Percentiles rank a stretch among this genome's conserved stretches.
Evolutionary conservation across 1,140 invertebrate genomes (phyloP).

Genomic region (Tetragnatha versicolor): DNA sequence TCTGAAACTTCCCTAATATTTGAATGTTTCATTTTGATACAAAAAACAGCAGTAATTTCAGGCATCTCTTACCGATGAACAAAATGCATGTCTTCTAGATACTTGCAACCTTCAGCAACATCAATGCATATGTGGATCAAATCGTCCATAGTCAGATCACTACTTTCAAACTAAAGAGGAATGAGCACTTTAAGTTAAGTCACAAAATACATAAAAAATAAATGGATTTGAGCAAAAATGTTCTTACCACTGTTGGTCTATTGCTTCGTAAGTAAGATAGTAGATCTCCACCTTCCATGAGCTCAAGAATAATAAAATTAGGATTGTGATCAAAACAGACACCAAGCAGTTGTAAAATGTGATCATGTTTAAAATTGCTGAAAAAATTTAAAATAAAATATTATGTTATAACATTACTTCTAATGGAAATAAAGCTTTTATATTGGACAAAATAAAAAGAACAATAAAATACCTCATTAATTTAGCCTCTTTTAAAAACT

Average conservation of each 20-base stretch:
- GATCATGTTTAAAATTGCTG: conserved; percentile 92
- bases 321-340: conserved; percentile 93
- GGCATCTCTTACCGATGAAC: conserved; percentile 76
- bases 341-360: conserved; percentile 90
- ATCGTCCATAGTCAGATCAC: conserved; percentile 76
- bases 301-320: conserved; percentile 91
- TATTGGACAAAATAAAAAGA: neutral
- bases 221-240: neutral
- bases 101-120: conserved; percentile 88
- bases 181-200: neutral
- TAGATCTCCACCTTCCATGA: conserved; percentile 96
- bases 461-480: conserved; percentile 76
- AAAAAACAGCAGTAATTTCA: neutral
- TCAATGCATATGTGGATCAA: conserved; percentile 92
- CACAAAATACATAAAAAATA: neutral
- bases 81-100: conserved; percentile 93
- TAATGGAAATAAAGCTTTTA: neutral
- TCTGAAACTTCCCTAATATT: too few relatives aligned
- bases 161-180: conserved; percentile 25
- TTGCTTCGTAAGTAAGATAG: conserved; percentile 84
- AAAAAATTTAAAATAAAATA: conserved; percentile 25
- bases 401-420: neutral
- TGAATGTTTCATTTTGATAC: too few relatives aligned
- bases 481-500: conserved; percentile 96
- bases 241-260: conserved; percentile 72